Evolutionary conservation across 2,888 invertebrate species (phyloP).

Genomic region (Leptinotarsa tumamoca): DNA sequence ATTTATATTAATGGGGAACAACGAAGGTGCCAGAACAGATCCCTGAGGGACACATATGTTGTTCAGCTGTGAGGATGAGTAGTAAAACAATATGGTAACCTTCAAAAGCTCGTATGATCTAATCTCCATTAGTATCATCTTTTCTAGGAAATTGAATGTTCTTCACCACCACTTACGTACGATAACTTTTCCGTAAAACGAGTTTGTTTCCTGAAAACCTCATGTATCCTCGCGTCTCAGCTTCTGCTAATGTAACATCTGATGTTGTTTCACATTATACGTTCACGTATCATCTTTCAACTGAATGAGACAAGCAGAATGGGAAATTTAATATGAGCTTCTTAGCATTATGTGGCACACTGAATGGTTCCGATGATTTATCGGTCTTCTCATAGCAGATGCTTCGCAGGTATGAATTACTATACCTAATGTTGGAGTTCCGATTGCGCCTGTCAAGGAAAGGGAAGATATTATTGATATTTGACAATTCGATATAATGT

Average conservation of each 20-base stretch:
- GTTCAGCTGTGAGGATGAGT: too few relatives aligned
- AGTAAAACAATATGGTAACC: too few relatives aligned
- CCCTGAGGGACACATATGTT: too few relatives aligned
- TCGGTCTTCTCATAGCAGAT: background rate
- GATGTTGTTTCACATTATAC: background rate
- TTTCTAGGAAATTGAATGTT: too few relatives aligned
- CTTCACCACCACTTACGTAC: background rate
- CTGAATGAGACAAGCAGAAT: background rate
- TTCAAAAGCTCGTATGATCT: too few relatives aligned
- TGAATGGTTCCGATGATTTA: background rate
- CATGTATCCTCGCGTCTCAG: background rate
- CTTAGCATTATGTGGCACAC: background rate
- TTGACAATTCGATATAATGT: constrained; percentile 9
- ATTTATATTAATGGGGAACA: too few relatives aligned
- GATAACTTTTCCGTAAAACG: background rate
- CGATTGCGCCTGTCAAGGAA: background rate
- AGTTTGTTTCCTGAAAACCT: background rate
- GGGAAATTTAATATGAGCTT: constrained; percentile 9
- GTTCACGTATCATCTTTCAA: constrained; percentile 6
- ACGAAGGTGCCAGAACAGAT: too few relatives aligned
- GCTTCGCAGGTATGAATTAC: background rate
- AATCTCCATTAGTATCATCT: too few relatives aligned
- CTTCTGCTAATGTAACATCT: background rate
- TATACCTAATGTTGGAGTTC: background rate
- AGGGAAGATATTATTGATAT: background rate